Conservation (phyloP, 1,140 invertebrate species). For the Drosophila oshimai region DNA sequence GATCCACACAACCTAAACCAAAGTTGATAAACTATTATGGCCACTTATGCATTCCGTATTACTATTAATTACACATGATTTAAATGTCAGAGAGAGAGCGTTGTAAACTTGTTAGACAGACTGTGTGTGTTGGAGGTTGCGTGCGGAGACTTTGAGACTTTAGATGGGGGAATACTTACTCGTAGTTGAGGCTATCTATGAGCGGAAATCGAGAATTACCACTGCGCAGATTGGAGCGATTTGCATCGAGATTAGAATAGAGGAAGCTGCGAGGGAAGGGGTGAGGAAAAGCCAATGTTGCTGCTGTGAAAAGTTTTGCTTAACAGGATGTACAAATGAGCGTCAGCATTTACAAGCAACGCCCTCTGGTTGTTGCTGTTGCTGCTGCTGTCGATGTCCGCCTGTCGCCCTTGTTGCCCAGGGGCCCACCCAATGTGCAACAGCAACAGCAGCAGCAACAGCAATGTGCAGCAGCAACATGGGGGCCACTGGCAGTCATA, state of each 20-base stretch:
- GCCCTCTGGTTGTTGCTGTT: slow-evolving; percentile 38
- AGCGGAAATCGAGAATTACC: slow-evolving; percentile 82
- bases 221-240: slow-evolving; percentile 74
- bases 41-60: slow-evolving; percentile 1
- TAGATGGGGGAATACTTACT: slow-evolving; percentile 38
- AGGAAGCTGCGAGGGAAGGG: slow-evolving; percentile 57
- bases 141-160: slow-evolving; percentile 16
- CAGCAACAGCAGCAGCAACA: slow-evolving; percentile 21
- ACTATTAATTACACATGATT: slow-evolving; percentile 64
- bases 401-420: slow-evolving; percentile 20
- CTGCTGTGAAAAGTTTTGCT: slow-evolving; percentile 68
- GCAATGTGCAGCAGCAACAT: slow-evolving; percentile 40
- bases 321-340: slow-evolving; percentile 76
- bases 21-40: not conserved
- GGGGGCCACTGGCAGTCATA: slow-evolving; percentile 58
- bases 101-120: slow-evolving; percentile 45
- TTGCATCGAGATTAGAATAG: slow-evolving; percentile 71
- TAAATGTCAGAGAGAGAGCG: slow-evolving; percentile 54
- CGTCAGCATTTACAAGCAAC: slow-evolving; percentile 58
- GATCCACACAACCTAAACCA: not conserved
- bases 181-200: slow-evolving; percentile 55
- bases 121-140: slow-evolving; percentile 17
- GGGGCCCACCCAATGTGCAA: slow-evolving; percentile 59
- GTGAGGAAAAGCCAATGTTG: not conserved
- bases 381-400: slow-evolving; percentile 8